Evolutionary conservation across 1,140 invertebrate species (phyloP).

Genomic region (Palaemon carinicauda): DNA sequence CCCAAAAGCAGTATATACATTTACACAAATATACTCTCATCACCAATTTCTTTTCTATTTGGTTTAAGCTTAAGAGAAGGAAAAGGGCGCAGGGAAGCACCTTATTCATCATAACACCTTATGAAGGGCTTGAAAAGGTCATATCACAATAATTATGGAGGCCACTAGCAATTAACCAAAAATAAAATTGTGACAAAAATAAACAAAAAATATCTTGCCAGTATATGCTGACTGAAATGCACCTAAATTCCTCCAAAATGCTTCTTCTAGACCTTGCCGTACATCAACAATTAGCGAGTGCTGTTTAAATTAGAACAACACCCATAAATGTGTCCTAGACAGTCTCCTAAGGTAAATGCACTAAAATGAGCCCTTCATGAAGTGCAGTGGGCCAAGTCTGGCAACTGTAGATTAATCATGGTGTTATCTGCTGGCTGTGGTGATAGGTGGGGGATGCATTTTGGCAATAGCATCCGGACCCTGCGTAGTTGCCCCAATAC

Average conservation of each 20-base stretch:
- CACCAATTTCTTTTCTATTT: conserved; percentile 20
- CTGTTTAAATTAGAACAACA: background rate
- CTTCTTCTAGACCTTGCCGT: background rate
- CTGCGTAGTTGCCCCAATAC: conserved; percentile 7
- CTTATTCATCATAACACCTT: conserved; percentile 39
- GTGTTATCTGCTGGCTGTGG: conserved; percentile 50
- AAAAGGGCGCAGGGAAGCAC: conserved; percentile 29
- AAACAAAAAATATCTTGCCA: conserved; percentile 33
- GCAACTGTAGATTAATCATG: conserved; percentile 6
- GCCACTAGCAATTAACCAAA: conserved; percentile 41
- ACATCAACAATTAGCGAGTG: background rate
- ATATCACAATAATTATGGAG: conserved; percentile 48
- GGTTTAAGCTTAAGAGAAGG: conserved; percentile 40
- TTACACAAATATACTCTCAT: background rate
- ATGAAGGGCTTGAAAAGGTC: conserved; percentile 38
- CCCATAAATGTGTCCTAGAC: conserved; percentile 14
- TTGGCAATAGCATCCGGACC: conserved; percentile 14
- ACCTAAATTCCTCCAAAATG: conserved; percentile 24
- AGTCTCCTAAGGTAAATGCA: background rate
- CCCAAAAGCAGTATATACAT: conserved; percentile 18
- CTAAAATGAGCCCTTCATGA: conserved; percentile 20
- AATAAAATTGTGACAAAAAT: conserved; percentile 20
- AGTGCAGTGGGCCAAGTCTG: conserved; percentile 28
- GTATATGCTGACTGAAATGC: conserved; percentile 14
- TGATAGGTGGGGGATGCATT: conserved; percentile 47